A percentile compares a stretch with the other conserved stretches of the same genome.
phyloP scores from a whole-genome alignment of 2,113 vertebrate genomes.

The Neolamprologus tretocephalus region DNA sequence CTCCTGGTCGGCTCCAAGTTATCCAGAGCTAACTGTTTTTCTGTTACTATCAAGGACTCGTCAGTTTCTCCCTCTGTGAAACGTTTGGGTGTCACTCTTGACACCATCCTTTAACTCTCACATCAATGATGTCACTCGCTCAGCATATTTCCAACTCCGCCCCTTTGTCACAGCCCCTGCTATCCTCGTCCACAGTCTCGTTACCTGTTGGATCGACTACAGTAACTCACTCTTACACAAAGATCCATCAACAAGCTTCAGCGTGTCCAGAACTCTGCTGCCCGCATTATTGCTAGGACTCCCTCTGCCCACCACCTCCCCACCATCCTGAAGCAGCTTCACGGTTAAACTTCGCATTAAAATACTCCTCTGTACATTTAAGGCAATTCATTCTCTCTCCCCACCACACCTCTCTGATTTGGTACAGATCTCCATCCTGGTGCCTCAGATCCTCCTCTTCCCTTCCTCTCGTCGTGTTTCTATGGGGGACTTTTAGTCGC shows the following conservation, averaged over 20 bases:
- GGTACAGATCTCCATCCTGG: background rate
- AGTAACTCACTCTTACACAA: background rate
- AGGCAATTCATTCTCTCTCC: background rate
- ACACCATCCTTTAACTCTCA: background rate
- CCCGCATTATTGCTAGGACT: fast-evolving
- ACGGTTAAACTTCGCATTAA: background rate
- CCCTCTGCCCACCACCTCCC: fast-evolving
- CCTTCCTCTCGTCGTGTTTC: background rate
- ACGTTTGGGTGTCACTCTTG: background rate
- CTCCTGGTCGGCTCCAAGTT: background rate
- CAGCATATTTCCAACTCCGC: background rate
- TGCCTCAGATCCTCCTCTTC: background rate
- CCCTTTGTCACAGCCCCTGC: background rate
- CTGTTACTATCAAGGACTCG: background rate
- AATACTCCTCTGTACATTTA: background rate
- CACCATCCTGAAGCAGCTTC: background rate
- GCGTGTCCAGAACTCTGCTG: background rate
- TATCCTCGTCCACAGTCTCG: background rate
- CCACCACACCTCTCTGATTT: background rate
- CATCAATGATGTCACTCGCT: background rate
- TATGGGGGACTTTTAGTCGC: background rate
- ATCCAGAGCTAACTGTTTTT: background rate
- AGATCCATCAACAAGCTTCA: background rate
- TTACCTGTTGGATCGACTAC: background rate
- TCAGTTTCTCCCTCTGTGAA: background rate